Evolutionary conservation across 1,140 invertebrate species (phyloP), one percentile per base, ranked within the genome.

Genomic region (Eueides isabella): DNA sequence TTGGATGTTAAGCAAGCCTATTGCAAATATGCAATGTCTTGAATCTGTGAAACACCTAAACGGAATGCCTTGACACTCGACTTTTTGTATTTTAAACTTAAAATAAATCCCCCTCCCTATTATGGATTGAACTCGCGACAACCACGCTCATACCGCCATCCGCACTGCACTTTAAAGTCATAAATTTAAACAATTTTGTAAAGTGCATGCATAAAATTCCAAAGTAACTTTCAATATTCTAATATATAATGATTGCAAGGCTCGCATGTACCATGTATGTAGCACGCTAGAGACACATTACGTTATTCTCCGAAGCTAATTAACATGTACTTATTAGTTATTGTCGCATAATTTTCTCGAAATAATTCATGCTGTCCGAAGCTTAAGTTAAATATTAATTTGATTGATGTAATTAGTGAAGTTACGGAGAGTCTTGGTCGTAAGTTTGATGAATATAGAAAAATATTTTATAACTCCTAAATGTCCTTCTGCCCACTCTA

Each of bases 241-340:
- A 55, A 55, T 55, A 55, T 55, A 19, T 5, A 19, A 44, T n/a
- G 3, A 55, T 55, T 55, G 23, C 48, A 55, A 55, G 9, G 48
- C 19, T 55, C 48, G 23, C 48, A 55, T 55, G 48, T 23, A 55
- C 48, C 19, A 4, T 26, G 9, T n/a, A 12, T 38, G 26, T 67
- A 67, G 61, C 35, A 64, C 35, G 66, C 66, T 14, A 55, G 48
- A 44, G 66, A 67, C n/a, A 30, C 66, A 67, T 67, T 67, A 67
- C 11, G 35, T 7, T 67, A 26, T 55, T 55, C 48, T 23, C 48
- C 19, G 48, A 55, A 55, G 23, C 23, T 55, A 55, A 55, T 55
- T 55, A 26, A 12, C 48, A 23, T 55, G 19, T 55, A 23, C 48
- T 55, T 55, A 26, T 55, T 26, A 26, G 9, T 55, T 44, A 19